These are phyloP conservation scores for Gastracanthus pulcherrimus DNA, from an alignment of 2,888 invertebrate genomes.

Conservation along the genomic window DNA sequence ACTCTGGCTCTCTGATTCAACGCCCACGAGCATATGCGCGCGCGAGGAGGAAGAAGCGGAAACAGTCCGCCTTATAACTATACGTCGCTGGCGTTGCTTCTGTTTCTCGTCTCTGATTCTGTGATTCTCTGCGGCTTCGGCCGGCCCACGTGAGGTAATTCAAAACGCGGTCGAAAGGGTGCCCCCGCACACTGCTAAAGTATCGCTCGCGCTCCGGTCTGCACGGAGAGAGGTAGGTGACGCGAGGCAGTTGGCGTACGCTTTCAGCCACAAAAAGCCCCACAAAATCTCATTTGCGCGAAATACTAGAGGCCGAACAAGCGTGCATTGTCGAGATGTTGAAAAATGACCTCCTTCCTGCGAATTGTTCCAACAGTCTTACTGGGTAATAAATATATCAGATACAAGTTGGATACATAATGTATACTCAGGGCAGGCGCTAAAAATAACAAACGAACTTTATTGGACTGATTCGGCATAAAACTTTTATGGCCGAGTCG, in stretches of 20 bases:
- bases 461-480: not conserved
- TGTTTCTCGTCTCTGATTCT: not conserved
- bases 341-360: too few species aligned
- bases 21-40: not conserved
- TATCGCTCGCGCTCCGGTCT: too few species aligned
- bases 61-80: too few species aligned
- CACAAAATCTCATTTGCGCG: not conserved
- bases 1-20: too few species aligned
- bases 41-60: conserved; percentile 17
- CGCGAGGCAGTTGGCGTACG: not conserved
- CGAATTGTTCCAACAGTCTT: too few species aligned
- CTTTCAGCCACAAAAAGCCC: not conserved
- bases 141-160: conserved; percentile 42
- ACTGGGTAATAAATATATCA: too few species aligned
- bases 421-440: too few species aligned
- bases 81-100: not conserved
- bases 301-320: too few species aligned
- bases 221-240: too few species aligned
- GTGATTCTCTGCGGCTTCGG: conserved; percentile 61
- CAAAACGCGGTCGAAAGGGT: conserved; percentile 29
- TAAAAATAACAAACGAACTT: not conserved
- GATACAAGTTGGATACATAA: too few species aligned
- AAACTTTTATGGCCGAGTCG: not conserved
- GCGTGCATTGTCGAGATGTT: too few species aligned
- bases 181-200: conserved; percentile 20